These are phyloP conservation scores for Sebastes itinus DNA, from an alignment of 2,797 vertebrate species.

Conservation along the genomic window DNA sequence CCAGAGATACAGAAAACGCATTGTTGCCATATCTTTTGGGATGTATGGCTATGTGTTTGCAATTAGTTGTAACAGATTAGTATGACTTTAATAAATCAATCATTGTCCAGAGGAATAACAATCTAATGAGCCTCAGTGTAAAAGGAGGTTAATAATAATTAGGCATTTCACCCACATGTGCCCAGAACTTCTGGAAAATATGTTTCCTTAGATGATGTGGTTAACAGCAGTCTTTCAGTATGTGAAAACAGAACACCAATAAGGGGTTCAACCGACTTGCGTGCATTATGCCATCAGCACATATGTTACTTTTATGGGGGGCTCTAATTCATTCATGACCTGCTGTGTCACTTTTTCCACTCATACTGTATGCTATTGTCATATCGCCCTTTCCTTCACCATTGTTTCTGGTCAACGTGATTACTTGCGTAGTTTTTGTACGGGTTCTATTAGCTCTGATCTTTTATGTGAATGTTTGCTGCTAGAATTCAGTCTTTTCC, in stretches of 20 bases:
- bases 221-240: conserved; percentile 11
- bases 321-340: conserved; percentile 54
- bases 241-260: conserved; percentile 22
- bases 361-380: conserved; percentile 43
- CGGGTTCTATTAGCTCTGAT: conserved; percentile 63
- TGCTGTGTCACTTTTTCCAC: conserved; percentile 75
- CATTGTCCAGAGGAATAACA: neutral
- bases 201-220: conserved; percentile 33
- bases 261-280: conserved; percentile 8
- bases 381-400: conserved; percentile 41
- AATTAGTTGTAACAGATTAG: conserved; percentile 36
- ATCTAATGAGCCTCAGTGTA: conserved; percentile 26
- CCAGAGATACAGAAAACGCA: conserved; percentile 11
- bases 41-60: conserved; percentile 12
- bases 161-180: conserved; percentile 14
- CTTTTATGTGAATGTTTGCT: conserved; percentile 67
- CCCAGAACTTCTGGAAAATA: conserved; percentile 23
- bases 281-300: conserved; percentile 43
- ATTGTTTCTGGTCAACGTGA: conserved; percentile 48
- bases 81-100: conserved; percentile 46
- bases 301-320: conserved; percentile 60
- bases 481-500: conserved; percentile 63
- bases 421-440: conserved; percentile 70
- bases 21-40: neutral
- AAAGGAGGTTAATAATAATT: conserved; percentile 34